Conservation (phyloP, 2,797 vertebrate genomes). For the Hoplostethus mediterraneus region DNA sequence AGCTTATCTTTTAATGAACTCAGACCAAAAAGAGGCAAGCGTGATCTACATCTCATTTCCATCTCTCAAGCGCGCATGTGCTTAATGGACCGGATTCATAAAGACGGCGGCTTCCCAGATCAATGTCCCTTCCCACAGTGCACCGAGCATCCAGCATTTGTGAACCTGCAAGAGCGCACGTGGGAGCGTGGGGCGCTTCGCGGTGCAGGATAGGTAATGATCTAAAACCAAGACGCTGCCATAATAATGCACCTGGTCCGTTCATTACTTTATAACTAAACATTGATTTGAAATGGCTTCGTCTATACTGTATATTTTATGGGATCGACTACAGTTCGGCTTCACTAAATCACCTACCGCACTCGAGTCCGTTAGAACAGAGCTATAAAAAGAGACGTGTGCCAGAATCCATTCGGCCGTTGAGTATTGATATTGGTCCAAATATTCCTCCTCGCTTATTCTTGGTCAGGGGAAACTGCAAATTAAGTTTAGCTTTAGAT, state of each 20-base stretch:
- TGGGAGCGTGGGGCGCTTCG: background rate
- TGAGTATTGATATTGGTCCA: background rate
- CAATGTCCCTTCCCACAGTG: background rate
- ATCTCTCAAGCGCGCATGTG: conserved; percentile 8
- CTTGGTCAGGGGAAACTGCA: background rate
- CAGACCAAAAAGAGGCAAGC: background rate
- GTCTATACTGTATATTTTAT: background rate
- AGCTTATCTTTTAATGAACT: background rate
- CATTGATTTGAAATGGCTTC: background rate
- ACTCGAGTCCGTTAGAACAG: background rate
- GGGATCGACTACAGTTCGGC: background rate
- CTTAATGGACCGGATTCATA: background rate
- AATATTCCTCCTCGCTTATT: background rate
- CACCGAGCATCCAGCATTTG: conserved; percentile 12
- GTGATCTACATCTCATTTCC: background rate
- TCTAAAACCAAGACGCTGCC: background rate
- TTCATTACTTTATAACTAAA: background rate
- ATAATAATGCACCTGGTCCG: background rate
- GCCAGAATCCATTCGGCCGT: conserved; percentile 5
- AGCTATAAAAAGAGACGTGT: background rate
- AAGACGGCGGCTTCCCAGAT: conserved; percentile 4
- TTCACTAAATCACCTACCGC: background rate
- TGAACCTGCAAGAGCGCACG: conserved; percentile 9
- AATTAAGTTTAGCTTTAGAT: background rate
- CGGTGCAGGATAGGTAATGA: background rate